Percentiles rank a stretch among this genome's conserved stretches.
These are phyloP conservation scores for Reticulitermes speratus DNA, from an alignment of 1,140 invertebrate species.

Conservation along the genomic window DNA sequence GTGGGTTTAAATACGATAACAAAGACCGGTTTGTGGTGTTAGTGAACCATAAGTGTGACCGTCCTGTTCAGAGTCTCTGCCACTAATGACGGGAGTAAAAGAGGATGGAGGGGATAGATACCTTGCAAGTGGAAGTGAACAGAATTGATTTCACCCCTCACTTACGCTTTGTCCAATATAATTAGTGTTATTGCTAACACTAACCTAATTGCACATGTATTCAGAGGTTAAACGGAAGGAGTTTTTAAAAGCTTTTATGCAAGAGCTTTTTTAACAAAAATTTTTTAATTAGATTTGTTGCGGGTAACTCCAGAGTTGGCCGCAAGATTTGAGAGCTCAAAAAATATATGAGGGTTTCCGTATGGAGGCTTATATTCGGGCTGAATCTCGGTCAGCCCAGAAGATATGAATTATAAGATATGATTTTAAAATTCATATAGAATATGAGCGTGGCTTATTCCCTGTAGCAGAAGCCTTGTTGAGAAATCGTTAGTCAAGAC, in stretches of 20 bases:
- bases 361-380: background rate
- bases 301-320: background rate
- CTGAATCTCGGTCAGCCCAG: too few species aligned
- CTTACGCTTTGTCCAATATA: background rate
- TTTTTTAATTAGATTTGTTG: constrained; percentile 3
- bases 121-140: background rate
- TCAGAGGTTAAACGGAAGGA: constrained; percentile 14
- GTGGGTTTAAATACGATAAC: too few species aligned
- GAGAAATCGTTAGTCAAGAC: too few species aligned
- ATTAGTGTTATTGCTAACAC: background rate
- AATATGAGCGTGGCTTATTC: too few species aligned
- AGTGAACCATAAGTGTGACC: background rate
- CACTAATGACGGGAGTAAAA: background rate
- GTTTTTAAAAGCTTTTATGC: constrained; percentile 17
- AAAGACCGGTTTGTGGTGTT: too few species aligned
- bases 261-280: constrained; percentile 11
- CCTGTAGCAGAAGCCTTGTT: too few species aligned
- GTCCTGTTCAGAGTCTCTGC: background rate
- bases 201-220: constrained; percentile 10
- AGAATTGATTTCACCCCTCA: background rate
- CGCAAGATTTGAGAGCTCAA: background rate
- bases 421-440: too few species aligned
- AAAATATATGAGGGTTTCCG: background rate
- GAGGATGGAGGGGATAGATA: background rate
- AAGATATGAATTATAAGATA: too few species aligned